Evolutionary conservation across 2,888 invertebrate species (phyloP), one percentile per base, ranked within the genome.

Genomic region (Andrena fulva): DNA sequence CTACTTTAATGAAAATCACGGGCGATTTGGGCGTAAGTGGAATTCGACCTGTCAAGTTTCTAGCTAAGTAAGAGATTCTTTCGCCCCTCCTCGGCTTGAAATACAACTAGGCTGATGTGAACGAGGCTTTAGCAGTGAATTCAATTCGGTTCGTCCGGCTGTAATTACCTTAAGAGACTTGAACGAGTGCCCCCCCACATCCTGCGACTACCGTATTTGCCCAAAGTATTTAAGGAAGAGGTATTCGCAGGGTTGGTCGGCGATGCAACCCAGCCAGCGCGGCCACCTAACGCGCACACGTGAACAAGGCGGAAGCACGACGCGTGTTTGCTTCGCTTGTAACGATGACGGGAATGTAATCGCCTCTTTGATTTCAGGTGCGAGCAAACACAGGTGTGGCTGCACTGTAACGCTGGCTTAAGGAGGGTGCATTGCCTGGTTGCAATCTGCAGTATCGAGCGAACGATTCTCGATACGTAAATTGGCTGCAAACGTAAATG

Each of bases 331-430:
- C 66, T 29, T 66, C 59, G 29, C 5, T 16, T 62, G 10, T 20
- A 68, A 54, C 63, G 42, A 54, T 16, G 74, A 54, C 68, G 69
- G n/a, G 42, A 71, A 72, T 84, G 75, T 81, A 85, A 80, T 78
- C 87, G 71, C 33, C 82, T 78, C 85, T 91, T 91, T 89, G 88
- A 90, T 92, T 92, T 93, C 92, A 92, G 92, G 93, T 92, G 93
- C 88, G 87, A 90, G 92, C 90, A 93, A 93, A 93, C 93, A 93
- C 93, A 93, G 93, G 93, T 93, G 93, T 68, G 80, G 74, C 48
- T 35, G 42, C 52, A 35, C 56, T 50, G n/a, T n/a, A 52, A 54
- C 24, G n/a, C 59, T 54, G 67, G 56, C 63, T 69, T 69, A 33
- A 63, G 67, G 60, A 63, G 84, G 84, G 76, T 72, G 64, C 60